Conservation (phyloP, 2,888 invertebrate species). For the Drosophila limbata region DNA sequence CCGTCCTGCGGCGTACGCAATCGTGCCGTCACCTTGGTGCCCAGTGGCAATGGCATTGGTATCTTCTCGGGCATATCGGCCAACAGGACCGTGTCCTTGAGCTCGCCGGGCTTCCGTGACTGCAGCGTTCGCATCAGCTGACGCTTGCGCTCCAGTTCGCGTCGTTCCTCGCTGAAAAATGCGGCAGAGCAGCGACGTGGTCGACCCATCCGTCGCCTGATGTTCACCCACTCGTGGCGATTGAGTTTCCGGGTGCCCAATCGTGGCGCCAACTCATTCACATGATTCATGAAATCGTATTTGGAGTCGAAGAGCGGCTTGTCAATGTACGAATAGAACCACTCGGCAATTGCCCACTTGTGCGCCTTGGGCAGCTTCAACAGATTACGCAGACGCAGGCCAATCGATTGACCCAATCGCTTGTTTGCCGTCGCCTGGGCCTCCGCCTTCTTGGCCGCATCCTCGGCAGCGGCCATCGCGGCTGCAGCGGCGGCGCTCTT, state of each 20-base stretch:
- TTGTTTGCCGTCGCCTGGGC: conserved; percentile 89
- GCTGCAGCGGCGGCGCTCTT: conserved; percentile 36
- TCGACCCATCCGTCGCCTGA: conserved; percentile 98
- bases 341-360: conserved; percentile 99
- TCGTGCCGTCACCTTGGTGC: conserved; percentile 95
- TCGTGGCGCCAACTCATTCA: conserved; percentile 97
- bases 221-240: conserved; percentile 97
- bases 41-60: conserved; percentile 96
- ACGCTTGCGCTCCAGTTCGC: conserved; percentile 94
- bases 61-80: conserved; percentile 97
- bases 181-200: conserved; percentile 97
- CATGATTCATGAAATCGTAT: conserved; percentile 88
- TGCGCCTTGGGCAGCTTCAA: conserved; percentile 99
- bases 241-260: conserved; percentile 93
- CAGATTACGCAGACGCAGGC: conserved; percentile 94
- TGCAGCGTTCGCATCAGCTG: conserved; percentile 96
- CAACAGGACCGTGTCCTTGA: conserved; percentile 88
- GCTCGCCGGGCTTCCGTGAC: conserved; percentile 93
- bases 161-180: conserved; percentile 97
- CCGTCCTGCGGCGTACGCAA: conserved; percentile 97
- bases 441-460: conserved; percentile 83
- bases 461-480: conserved; percentile 42
- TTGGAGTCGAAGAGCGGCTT: conserved; percentile 97
- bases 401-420: conserved; percentile 95
- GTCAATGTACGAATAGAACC: conserved; percentile 99